Conservation (phyloP, 2,888 invertebrate genomes). For the Galerucella calmariensis region DNA sequence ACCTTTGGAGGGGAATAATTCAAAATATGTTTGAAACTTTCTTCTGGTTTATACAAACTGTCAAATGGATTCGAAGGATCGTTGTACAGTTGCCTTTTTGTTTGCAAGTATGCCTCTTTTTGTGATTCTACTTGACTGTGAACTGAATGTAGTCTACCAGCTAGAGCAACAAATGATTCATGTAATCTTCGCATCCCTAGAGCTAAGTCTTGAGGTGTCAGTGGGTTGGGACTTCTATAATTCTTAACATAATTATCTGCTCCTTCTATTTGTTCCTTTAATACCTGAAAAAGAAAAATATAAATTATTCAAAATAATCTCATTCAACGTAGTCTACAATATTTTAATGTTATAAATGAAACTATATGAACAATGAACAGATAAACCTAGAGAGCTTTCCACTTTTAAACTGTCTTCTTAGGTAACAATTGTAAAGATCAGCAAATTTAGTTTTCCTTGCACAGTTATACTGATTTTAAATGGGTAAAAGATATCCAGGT, state of each 20-base stretch:
- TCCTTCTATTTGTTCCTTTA: constrained; percentile 77
- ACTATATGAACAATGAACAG: too few species aligned
- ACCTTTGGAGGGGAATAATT: constrained; percentile 64
- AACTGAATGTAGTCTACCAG: constrained; percentile 86
- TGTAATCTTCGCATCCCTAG: constrained; percentile 84
- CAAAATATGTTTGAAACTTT: constrained; percentile 52
- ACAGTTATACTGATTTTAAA: too few species aligned
- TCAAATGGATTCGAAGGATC: constrained; percentile 84
- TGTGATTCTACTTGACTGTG: constrained; percentile 83
- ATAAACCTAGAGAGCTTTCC: too few species aligned
- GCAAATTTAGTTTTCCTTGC: too few species aligned
- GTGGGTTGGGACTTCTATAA: constrained; percentile 71
- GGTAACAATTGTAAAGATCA: too few species aligned
- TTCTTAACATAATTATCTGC: constrained; percentile 79
- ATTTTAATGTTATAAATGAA: too few species aligned
- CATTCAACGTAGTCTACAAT: too few species aligned
- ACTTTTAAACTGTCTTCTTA: too few species aligned
- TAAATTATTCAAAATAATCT: background rate
- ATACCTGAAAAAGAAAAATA: constrained; percentile 61
- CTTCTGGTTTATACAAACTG: constrained; percentile 52
- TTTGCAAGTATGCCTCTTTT: constrained; percentile 86
- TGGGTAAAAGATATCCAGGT: too few species aligned
- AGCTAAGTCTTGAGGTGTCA: constrained; percentile 81
- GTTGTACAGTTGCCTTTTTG: constrained; percentile 80
- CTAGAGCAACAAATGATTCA: constrained; percentile 86